A percentile compares a stretch with the other conserved stretches of the same genome.
Evolutionary conservation across 1,140 invertebrate species (phyloP).

Genomic region (Drosophila paulistorum): DNA sequence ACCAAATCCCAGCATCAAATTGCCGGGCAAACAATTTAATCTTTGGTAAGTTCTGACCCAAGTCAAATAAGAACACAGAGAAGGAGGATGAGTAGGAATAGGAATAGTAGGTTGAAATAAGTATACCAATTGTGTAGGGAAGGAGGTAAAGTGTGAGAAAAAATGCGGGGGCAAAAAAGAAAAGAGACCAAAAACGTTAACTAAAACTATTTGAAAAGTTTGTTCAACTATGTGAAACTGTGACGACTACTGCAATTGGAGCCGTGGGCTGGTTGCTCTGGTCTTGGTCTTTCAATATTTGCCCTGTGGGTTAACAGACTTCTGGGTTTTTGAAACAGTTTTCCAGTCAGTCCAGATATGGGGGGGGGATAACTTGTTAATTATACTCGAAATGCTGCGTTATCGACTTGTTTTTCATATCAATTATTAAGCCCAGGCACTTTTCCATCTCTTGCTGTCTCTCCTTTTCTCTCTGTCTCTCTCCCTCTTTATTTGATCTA

Average conservation of each 20-base stretch:
- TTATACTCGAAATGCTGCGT: slow-evolving; percentile 64
- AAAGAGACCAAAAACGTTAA: slow-evolving; percentile 15
- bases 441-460: slow-evolving; percentile 18
- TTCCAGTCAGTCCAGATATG: slow-evolving; percentile 28
- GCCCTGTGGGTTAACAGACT: slow-evolving; percentile 48
- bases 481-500: slow-evolving; percentile 20
- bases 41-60: slow-evolving; percentile 49
- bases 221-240: slow-evolving; percentile 42
- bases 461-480: slow-evolving; percentile 18
- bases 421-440: slow-evolving; percentile 72
- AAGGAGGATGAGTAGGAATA: slow-evolving; percentile 11
- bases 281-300: slow-evolving; percentile 55
- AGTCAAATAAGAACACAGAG: slow-evolving; percentile 14
- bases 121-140: slow-evolving; percentile 52
- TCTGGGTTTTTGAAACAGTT: slow-evolving; percentile 37
- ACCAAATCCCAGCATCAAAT: slow-evolving; percentile 42
- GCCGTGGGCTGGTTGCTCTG: slow-evolving; percentile 22
- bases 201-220: slow-evolving; percentile 24
- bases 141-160: slow-evolving; percentile 38
- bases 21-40: slow-evolving; percentile 59
- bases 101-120: slow-evolving; percentile 26
- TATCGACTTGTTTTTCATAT: slow-evolving; percentile 71
- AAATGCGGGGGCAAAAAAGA: slow-evolving; percentile 34
- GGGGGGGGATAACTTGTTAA: slow-evolving; percentile 70
- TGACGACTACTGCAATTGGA: slow-evolving; percentile 53